Conservation (phyloP, 2,797 vertebrate species). For the Brachyrhaphis roseni region DNA sequence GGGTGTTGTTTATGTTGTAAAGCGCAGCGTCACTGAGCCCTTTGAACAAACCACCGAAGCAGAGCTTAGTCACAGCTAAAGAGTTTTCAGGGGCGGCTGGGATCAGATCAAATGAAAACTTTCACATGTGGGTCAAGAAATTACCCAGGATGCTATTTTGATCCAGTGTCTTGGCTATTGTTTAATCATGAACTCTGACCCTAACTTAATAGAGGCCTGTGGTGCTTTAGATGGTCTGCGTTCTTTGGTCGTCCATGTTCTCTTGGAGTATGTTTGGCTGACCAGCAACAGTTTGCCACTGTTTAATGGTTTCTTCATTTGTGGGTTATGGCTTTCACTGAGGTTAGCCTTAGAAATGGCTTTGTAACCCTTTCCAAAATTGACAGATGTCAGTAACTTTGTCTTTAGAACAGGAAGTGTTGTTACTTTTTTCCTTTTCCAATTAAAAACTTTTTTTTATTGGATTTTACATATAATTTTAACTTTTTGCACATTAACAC, state of each 20-base stretch:
- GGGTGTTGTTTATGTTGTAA: constrained; percentile 89
- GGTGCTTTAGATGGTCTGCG: not conserved
- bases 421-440: not conserved
- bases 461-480: no score
- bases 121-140: not conserved
- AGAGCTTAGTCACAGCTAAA: constrained; percentile 57
- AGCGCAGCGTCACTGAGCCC: constrained; percentile 76
- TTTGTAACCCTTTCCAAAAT: not conserved
- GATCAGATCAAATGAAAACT: not conserved
- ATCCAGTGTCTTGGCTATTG: not conserved
- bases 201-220: not conserved
- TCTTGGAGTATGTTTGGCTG: not conserved
- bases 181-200: not conserved
- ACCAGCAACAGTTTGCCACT: not conserved
- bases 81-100: constrained; percentile 13
- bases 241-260: not conserved
- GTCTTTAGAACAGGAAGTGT: not conserved
- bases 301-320: not conserved
- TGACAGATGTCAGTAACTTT: not conserved
- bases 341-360: not conserved
- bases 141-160: not conserved
- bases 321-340: not conserved
- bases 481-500: no score
- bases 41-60: constrained; percentile 69
- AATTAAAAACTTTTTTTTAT: no score